These are phyloP conservation scores for Calliphora vicina DNA, from an alignment of 1,140 invertebrate genomes.

Conservation along the genomic window DNA sequence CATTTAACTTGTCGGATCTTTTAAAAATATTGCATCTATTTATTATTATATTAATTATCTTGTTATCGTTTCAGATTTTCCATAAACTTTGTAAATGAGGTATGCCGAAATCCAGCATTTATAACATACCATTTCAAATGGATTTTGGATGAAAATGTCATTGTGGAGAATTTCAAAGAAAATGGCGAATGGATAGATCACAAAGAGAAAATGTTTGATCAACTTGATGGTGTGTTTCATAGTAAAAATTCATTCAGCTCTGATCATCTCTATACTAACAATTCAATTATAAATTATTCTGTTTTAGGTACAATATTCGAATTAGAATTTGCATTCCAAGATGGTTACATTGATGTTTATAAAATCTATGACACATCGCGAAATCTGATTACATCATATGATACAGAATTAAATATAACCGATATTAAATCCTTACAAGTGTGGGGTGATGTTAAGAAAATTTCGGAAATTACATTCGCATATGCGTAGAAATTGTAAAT, in stretches of 20 bases:
- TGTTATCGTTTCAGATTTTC: slow-evolving; percentile 50
- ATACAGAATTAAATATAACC: slow-evolving; percentile 25
- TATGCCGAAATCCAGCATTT: slow-evolving; percentile 46
- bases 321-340: slow-evolving; percentile 55
- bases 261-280: slow-evolving; percentile 30
- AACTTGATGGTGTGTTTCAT: slow-evolving; percentile 54
- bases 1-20: too few species aligned
- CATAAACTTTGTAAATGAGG: slow-evolving; percentile 56
- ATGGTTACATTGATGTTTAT: slow-evolving; percentile 43
- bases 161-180: slow-evolving; percentile 54
- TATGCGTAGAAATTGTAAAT: slow-evolving; percentile 36
- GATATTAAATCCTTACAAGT: slow-evolving; percentile 51
- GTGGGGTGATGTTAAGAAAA: slow-evolving; percentile 59
- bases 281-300: slow-evolving; percentile 44
- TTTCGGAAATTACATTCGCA: slow-evolving; percentile 47
- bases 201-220: slow-evolving; percentile 47
- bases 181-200: slow-evolving; percentile 51
- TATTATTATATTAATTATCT: not conserved
- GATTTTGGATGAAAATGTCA: slow-evolving; percentile 44
- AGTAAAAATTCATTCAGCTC: slow-evolving; percentile 18
- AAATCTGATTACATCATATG: slow-evolving; percentile 38
- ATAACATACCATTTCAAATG: slow-evolving; percentile 60
- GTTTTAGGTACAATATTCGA: slow-evolving; percentile 54
- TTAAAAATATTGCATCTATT: too few species aligned
- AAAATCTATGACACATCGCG: slow-evolving; percentile 28